Percentiles rank a stretch among this genome's conserved stretches.
phyloP scores from a whole-genome alignment of 2,888 invertebrate genomes.

The Hirudinaria manillensis region DNA sequence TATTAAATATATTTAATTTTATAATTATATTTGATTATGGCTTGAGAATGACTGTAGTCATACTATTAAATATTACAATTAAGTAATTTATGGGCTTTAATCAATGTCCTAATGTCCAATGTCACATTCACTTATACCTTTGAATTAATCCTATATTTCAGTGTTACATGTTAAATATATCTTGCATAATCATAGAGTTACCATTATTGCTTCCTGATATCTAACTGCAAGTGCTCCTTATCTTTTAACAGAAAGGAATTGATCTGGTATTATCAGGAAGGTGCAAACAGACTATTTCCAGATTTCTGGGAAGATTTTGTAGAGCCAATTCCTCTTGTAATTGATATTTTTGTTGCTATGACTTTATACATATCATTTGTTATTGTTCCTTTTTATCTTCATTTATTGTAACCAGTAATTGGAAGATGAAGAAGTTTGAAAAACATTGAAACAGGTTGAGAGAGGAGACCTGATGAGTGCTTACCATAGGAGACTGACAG shows the following conservation, averaged over 20 bases:
- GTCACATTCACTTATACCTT: too few relatives aligned
- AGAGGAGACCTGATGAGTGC: slow-evolving; percentile 46
- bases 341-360: slow-evolving; percentile 12
- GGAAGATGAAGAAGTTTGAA: neutral
- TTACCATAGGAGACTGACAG: slow-evolving; percentile 47
- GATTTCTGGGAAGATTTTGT: slow-evolving; percentile 48
- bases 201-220: too few relatives aligned
- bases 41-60: too few relatives aligned
- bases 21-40: too few relatives aligned
- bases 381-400: neutral
- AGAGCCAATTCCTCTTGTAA: slow-evolving; percentile 47
- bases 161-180: too few relatives aligned
- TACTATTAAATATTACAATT: too few relatives aligned
- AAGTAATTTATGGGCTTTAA: too few relatives aligned
- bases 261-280: slow-evolving; percentile 50
- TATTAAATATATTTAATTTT: neutral
- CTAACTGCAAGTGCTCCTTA: too few relatives aligned
- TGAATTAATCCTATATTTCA: too few relatives aligned
- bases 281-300: slow-evolving; percentile 47
- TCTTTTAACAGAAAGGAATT: slow-evolving; percentile 44
- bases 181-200: too few relatives aligned
- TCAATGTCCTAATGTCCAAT: too few relatives aligned
- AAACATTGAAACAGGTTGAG: slow-evolving; percentile 42
- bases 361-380: neutral
- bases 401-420: neutral